phyloP scores from a whole-genome alignment of 37 sponge, comb jelly and placozoan species.

The Dysidea cf. avara region DNA sequence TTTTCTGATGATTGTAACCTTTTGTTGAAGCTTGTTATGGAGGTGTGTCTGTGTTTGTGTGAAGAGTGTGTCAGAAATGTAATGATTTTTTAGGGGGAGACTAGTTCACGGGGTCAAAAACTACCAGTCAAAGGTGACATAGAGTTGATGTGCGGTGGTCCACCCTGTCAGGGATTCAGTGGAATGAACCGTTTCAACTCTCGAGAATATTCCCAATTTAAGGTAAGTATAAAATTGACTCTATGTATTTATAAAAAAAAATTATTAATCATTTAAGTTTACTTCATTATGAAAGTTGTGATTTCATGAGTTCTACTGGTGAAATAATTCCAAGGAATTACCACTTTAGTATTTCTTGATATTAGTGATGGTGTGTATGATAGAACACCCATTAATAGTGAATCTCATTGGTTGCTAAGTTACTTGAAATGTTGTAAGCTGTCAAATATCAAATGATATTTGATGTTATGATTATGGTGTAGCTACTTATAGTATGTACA shows the following conservation, averaged over 20 bases:
- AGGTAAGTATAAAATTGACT: constrained; percentile 47
- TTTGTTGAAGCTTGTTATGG: constrained; percentile 79
- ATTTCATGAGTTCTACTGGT: not conserved
- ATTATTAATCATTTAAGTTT: not conserved
- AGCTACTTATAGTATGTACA: too few relatives aligned
- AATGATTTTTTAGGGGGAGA: too few relatives aligned
- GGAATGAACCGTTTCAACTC: constrained; percentile 97
- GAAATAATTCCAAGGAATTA: not conserved
- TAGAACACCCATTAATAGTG: too few relatives aligned
- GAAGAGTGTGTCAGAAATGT: too few relatives aligned
- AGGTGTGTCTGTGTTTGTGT: constrained; percentile 55
- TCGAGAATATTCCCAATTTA: constrained; percentile 88
- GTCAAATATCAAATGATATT: too few relatives aligned
- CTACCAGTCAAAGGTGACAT: constrained; percentile 86
- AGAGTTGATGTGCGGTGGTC: constrained; percentile 91
- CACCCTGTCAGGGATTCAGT: constrained; percentile 94
- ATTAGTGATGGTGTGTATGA: too few relatives aligned
- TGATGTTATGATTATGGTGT: too few relatives aligned
- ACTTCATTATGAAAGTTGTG: not conserved
- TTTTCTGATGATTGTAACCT: constrained; percentile 92
- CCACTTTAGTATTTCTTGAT: too few relatives aligned
- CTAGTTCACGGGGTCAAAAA: constrained; percentile 61
- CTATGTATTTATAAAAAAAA: too few relatives aligned
- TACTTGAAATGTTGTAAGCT: too few relatives aligned
- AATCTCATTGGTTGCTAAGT: too few relatives aligned